Conservation (phyloP, 1,140 invertebrate genomes). For the Calephelis nemesis region DNA sequence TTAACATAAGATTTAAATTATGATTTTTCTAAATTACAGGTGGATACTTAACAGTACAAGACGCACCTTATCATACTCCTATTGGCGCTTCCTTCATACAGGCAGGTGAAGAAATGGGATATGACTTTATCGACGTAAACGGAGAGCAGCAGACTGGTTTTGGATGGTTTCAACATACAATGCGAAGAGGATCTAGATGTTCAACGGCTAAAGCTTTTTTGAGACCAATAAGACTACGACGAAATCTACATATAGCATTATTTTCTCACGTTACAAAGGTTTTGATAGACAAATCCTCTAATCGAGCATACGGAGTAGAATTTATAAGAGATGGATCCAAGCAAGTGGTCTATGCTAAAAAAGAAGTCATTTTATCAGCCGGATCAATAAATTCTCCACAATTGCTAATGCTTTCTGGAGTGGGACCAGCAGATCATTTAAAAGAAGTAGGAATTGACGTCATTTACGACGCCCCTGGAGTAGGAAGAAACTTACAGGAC, state of each 20-base stretch:
- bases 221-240: conserved; percentile 85
- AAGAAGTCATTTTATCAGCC: conserved; percentile 89
- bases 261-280: conserved; percentile 89
- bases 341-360: conserved; percentile 83
- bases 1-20: background rate
- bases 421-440: conserved; percentile 88
- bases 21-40: conserved; percentile 76
- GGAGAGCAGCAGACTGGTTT: conserved; percentile 90
- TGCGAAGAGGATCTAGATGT: conserved; percentile 87
- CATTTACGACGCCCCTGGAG: conserved; percentile 85
- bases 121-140: conserved; percentile 89
- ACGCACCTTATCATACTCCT: conserved; percentile 89
- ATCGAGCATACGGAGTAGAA: conserved; percentile 87
- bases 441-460: conserved; percentile 83
- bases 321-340: conserved; percentile 84
- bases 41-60: conserved; percentile 90
- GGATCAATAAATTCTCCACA: conserved; percentile 90
- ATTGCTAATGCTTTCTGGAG: conserved; percentile 91
- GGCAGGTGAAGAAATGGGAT: conserved; percentile 94
- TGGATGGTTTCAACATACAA: conserved; percentile 89
- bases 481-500: conserved; percentile 91
- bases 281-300: conserved; percentile 85
- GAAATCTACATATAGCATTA: conserved; percentile 87
- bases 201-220: conserved; percentile 90
- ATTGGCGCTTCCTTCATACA: conserved; percentile 90